Evolutionary conservation across 2,888 invertebrate genomes (phyloP), one percentile per base, ranked within the genome.

Genomic region (Syritta pipiens): DNA sequence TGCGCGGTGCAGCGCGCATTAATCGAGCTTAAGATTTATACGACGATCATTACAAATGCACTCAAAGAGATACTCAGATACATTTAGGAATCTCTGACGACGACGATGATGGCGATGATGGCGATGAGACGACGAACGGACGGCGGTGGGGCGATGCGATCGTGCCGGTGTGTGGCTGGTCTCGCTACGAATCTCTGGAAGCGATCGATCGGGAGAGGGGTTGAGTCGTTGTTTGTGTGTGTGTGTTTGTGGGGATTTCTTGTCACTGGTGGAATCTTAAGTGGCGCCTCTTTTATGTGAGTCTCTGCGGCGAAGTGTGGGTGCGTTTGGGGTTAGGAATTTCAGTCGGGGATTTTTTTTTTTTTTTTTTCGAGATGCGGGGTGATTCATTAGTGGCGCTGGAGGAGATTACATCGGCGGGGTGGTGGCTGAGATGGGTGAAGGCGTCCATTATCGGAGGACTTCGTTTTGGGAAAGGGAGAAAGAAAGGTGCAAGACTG

Each of bases 1-100:
- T 35, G 1, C 14, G 12, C 10, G 28, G 28, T 7, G 62, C 44
- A 42, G 37, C 53, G 35, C 60, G 72, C 60, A 71, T 67, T 81
- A 77, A 81, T 81, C 81, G 77, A 77, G 81, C 81, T 77, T 72
- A 81, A 81, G 81, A 81, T 81, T 81, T 81, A 81, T 81, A 77
- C 62, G 77, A 68, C 72, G 77, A 72, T 72, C 77, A 81, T 81
- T 81, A 68, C 81, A 72, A 81, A 77, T 81, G 81, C 81, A 81
- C 81, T 81, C 77, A 68, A 62, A 35, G 62, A 76, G 72, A 81
- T 81, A 81, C 60, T 60, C 53, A 71, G 71, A 81, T 81, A 81
- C 75, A 59, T 76, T 71, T 77, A 48, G 42, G 71, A 71, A 74
- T n/a, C n/a, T 63, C 76, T 51, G 69, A 40, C 32, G 55, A 57